Base-by-base conservation (phyloP, 2,888 invertebrate species). In the Cyrtodaria siliqua region DNA sequence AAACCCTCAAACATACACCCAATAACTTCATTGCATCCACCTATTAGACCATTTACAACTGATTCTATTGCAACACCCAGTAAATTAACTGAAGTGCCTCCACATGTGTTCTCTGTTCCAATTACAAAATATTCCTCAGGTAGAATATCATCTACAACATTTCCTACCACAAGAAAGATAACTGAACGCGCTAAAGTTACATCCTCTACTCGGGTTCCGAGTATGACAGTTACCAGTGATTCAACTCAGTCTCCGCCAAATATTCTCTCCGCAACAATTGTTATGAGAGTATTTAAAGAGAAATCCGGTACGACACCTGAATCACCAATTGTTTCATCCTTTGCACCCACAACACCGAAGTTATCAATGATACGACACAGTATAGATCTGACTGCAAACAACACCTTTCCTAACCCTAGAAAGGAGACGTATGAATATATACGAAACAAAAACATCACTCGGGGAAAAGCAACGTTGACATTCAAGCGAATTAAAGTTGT, bases 401-500 rank as follows among this genome's bases (percentile, higher is more conserved):
- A 80, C 24, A 77, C 74, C 18, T 80, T 70, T 42, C 80, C 80
- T 12, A 26, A 73, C 27, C 80, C 80, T 14, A 69, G 62, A 24
- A 80, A 77, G 63, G 80, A 80, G 67, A 67, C 59, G 12, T 74
- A 56, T 33, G 80, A 80, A 42, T 80, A 80, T 29, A 56, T 63
- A 29, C 56, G 62, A 26, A 77, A 80, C 24, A 64, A 18, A 16
- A 73, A 49, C n/a, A 38, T 80, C 1, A 24, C 55, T n/a, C 69
- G 59, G 27, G 73, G 73, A 1, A 44, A 53, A 24, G 80, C 80
- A 38, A 72, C 53, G 29, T 44, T 80, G 14, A 63, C 73, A 20
- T 55, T 80, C n/a, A 38, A 70, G 20, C 62, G 69, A 55, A 80
- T 81, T 16, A 71, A 50, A 59, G 81, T 81, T 2, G 78, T 78